A percentile compares a stretch with the other conserved stretches of the same genome.
Conservation (phyloP, 1,140 invertebrate genomes). For the Yoshiicerus persimilis region DNA sequence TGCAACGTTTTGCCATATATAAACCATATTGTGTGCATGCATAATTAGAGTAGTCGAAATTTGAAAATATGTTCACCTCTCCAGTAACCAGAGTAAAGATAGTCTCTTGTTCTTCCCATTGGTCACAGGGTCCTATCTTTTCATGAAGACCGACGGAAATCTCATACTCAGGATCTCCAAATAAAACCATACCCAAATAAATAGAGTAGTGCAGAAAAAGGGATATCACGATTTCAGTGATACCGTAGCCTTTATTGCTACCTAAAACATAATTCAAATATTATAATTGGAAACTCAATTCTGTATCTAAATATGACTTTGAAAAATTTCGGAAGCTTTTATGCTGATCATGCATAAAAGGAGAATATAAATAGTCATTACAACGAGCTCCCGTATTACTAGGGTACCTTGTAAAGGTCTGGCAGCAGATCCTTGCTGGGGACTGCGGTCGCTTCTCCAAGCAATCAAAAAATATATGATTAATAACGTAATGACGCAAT, state of each 20-base stretch:
- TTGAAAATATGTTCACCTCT: not conserved
- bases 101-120: slow-evolving; percentile 54
- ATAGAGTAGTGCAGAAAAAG: slow-evolving; percentile 58
- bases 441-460: slow-evolving; percentile 59
- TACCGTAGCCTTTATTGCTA: slow-evolving; percentile 22
- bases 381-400: too few relatives aligned
- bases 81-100: slow-evolving; percentile 44
- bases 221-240: slow-evolving; percentile 49
- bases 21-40: not conserved
- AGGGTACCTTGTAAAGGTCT: slow-evolving; percentile 5
- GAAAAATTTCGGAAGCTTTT: too few relatives aligned
- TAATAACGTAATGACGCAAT: slow-evolving; percentile 64
- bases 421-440: slow-evolving; percentile 39
- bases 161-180: slow-evolving; percentile 68
- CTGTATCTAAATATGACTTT: not conserved
- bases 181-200: slow-evolving; percentile 59
- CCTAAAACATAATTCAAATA: not conserved
- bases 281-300: not conserved
- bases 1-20: too few relatives aligned
- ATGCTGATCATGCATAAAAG: too few relatives aligned
- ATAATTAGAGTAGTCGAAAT: not conserved
- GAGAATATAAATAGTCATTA: too few relatives aligned
- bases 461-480: slow-evolving; percentile 62
- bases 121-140: slow-evolving; percentile 71
- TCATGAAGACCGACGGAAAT: slow-evolving; percentile 72